These are phyloP conservation scores for Sinohyriopsis cumingii DNA, from an alignment of 2,888 invertebrate genomes.

Conservation along the genomic window DNA sequence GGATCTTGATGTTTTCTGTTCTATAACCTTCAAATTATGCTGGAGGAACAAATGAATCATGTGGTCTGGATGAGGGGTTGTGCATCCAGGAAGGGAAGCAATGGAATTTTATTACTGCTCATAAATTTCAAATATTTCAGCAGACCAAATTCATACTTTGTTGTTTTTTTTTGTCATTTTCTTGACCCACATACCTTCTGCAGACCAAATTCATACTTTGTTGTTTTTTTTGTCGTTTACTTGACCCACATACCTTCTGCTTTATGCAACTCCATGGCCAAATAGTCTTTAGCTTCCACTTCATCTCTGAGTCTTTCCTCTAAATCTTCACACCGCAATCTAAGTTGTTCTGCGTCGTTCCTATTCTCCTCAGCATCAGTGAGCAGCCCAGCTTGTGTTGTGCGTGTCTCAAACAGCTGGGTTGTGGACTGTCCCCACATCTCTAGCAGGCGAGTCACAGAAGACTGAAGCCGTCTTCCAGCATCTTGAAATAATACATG, in stretches of 20 bases:
- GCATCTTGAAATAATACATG: conserved; percentile 47
- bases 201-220: conserved; percentile 11
- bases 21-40: too few relatives aligned
- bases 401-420: conserved; percentile 60
- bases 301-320: conserved; percentile 59
- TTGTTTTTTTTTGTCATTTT: neutral
- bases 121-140: neutral
- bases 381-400: conserved; percentile 58
- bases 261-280: conserved; percentile 69
- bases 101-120: too few relatives aligned
- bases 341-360: conserved; percentile 46
- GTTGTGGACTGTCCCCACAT: conserved; percentile 61
- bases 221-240: neutral
- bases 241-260: conserved; percentile 63
- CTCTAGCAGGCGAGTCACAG: conserved; percentile 63
- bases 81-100: neutral
- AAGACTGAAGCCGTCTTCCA: conserved; percentile 57
- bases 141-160: neutral
- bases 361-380: conserved; percentile 47
- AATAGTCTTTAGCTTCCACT: conserved; percentile 64
- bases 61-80: too few relatives aligned
- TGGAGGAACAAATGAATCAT: too few relatives aligned
- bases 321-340: conserved; percentile 53
- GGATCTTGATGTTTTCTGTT: too few relatives aligned
- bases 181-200: conserved; percentile 61